Evolutionary conservation across 2,113 vertebrate species (phyloP).

Genomic region (Epinephelus lanceolatus): DNA sequence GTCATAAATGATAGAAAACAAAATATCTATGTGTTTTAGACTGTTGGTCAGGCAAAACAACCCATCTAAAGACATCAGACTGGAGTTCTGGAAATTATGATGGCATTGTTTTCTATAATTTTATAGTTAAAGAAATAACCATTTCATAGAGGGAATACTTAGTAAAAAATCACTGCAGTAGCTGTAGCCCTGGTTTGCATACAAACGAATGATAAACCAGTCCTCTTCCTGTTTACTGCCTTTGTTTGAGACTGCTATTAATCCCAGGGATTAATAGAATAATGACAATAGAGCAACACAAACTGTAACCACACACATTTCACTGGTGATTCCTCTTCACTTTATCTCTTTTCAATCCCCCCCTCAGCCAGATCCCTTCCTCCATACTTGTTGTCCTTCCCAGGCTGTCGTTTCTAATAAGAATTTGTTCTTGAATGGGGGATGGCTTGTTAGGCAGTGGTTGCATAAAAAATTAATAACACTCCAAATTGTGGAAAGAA

Average conservation of each 20-base stretch:
- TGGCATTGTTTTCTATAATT: background rate
- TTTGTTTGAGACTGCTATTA: background rate
- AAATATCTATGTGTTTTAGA: background rate
- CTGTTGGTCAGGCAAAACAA: background rate
- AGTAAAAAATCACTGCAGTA: background rate
- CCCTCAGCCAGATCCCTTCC: constrained; percentile 44
- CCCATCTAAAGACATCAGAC: background rate
- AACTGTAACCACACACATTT: constrained; percentile 43
- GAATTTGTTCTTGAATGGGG: constrained; percentile 45
- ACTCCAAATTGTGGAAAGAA: constrained; percentile 26
- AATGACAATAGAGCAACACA: constrained; percentile 2
- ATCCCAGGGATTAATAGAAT: background rate
- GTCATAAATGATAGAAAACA: background rate
- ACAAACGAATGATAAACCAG: background rate
- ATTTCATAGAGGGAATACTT: background rate
- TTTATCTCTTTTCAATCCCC: constrained; percentile 17
- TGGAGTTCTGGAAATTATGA: background rate
- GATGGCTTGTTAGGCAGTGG: constrained; percentile 45
- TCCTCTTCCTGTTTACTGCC: background rate
- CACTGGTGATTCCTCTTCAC: constrained; percentile 43
- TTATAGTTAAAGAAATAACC: background rate
- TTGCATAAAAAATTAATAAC: constrained; percentile 38
- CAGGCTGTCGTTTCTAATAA: constrained; percentile 52
- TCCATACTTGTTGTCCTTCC: constrained; percentile 47
- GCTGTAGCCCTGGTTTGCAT: background rate